phyloP scores from a whole-genome alignment of 1,140 invertebrate species.

The Homarus americanus region DNA sequence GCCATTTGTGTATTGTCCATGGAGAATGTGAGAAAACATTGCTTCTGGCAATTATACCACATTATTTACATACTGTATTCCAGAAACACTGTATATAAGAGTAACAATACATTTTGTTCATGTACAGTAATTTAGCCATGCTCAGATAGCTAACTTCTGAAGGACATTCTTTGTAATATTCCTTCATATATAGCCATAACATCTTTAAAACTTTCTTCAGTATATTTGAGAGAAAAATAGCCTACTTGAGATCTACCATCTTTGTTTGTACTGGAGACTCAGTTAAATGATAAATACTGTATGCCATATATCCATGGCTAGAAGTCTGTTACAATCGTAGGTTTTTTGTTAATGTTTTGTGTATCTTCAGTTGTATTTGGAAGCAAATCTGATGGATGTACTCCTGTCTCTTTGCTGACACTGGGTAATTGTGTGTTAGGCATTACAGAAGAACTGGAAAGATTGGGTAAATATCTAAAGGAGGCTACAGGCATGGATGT shows the following conservation, averaged over 20 bases:
- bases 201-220: neutral
- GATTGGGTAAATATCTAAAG: conserved; percentile 41
- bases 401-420: neutral
- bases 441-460: neutral
- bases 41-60: no score
- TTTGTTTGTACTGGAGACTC: neutral
- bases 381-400: neutral
- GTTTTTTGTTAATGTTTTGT: neutral
- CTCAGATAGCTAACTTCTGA: neutral
- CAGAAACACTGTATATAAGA: no score
- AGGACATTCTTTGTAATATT: neutral
- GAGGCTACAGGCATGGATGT: conserved; percentile 62
- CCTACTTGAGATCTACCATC: neutral
- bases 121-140: neutral
- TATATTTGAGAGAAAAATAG: neutral
- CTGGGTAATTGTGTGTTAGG: neutral
- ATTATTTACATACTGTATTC: no score
- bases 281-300: neutral
- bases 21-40: neutral
- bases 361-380: neutral
- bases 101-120: neutral
- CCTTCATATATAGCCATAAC: neutral
- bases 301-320: neutral
- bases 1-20: neutral
- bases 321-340: neutral